Evolutionary conservation across 2,797 vertebrate species (phyloP), one percentile per base, ranked within the genome.

Genomic region (Muscicapa comitata): DNA sequence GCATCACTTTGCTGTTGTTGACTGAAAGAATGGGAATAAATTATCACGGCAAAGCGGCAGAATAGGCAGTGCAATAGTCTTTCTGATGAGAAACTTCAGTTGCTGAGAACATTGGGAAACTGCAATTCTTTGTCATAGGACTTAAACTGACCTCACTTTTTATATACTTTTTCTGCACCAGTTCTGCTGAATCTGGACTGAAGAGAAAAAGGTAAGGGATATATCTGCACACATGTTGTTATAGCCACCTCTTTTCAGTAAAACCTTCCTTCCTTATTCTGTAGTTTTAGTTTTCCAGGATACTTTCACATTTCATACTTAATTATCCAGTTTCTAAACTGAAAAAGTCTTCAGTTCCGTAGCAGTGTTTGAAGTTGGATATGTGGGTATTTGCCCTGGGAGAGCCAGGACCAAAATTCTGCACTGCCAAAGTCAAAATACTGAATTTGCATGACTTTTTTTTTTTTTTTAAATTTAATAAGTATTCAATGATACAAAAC

Each of bases 171-270:
- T 75, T 62, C 72, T 81, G 35, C 5, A 16, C 17, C 43, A 37
- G 11, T 77, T 76, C 53, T 70, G 13, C 59, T 37, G 54, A 68
- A 59, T 65, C 40, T 83, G 58, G 71, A 58, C 51, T 47, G 53
- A 70, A 42, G 23, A 86, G 38, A 51, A 23, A 83, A 63, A 96
- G 95, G 93, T 95, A 96, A 92, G 94, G n/a, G 38, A 71, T 63
- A 63, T 57, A 59, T 68, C 50, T 43, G 21, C 21, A 29, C 0
- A 4, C 4, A 3, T 28, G 7, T 42, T 58, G 9, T 75, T 87
- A 63, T 3, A 59, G 31, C 29, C 45, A 43, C 16, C 15, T 66
- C 15, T 72, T 45, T 43, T 55, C 35, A 3, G 25, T 80, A 63
- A 72, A 77, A 80, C n/a, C 47, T 78, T 61, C 8, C 23, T 86